A percentile compares a stretch with the other conserved stretches of the same genome.
Conservation (phyloP, 2,797 vertebrate species). For the Hipposideros larvatus region DNA sequence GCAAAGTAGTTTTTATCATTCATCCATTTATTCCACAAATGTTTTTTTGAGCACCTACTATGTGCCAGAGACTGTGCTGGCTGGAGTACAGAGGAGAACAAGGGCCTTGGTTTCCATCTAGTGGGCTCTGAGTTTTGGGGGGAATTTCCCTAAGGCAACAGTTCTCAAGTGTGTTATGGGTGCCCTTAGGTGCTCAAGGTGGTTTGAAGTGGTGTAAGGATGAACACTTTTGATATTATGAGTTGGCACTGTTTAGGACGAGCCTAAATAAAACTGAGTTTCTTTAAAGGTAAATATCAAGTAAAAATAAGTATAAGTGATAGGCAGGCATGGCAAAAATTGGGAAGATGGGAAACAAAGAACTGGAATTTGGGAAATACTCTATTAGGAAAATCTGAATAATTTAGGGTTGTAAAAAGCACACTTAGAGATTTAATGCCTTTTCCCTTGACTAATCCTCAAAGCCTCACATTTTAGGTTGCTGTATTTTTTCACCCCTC, state of each 20-base stretch:
- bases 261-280: neutral
- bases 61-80: neutral
- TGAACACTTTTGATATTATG: neutral
- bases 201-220: neutral
- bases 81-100: neutral
- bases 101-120: neutral
- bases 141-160: neutral
- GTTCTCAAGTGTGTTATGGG: neutral
- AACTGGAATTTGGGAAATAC: neutral
- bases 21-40: neutral
- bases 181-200: neutral
- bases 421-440: neutral
- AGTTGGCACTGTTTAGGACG: neutral
- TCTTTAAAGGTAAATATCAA: neutral
- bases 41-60: neutral
- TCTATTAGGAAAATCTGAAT: neutral
- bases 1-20: neutral
- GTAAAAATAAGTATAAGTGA: neutral
- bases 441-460: neutral
- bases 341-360: neutral
- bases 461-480: neutral
- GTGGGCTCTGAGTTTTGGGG: neutral
- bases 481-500: neutral
- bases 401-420: neutral
- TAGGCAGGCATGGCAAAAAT: neutral